phyloP scores from a whole-genome alignment of 2,113 vertebrate genomes.

The Helogale parvula region DNA sequence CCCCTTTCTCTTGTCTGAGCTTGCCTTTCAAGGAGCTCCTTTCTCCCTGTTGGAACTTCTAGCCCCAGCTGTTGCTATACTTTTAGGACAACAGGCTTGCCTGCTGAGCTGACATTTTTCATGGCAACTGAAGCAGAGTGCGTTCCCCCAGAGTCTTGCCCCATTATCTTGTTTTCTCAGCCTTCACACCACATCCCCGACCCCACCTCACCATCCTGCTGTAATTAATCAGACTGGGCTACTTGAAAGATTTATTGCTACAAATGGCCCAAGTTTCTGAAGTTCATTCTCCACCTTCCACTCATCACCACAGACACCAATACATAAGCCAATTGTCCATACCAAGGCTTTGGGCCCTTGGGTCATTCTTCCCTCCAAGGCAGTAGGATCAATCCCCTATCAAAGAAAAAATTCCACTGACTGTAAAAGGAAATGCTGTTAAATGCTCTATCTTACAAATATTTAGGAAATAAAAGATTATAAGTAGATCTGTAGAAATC shows the following conservation, averaged over 20 bases:
- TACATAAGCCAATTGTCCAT: neutral
- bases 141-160: neutral
- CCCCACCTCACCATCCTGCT: neutral
- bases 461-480: slow-evolving; percentile 35
- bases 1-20: neutral
- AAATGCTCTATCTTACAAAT: neutral
- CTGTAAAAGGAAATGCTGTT: neutral
- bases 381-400: neutral
- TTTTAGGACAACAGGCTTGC: neutral
- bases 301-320: neutral
- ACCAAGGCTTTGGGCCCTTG: slow-evolving; percentile 14
- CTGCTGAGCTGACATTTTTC: neutral
- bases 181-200: neutral
- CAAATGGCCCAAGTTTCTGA: neutral
- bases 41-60: neutral
- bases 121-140: neutral
- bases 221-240: neutral
- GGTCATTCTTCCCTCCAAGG: neutral
- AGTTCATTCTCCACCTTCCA: neutral
- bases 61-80: neutral
- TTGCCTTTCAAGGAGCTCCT: neutral
- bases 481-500: slow-evolving; percentile 38
- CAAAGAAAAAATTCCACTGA: slow-evolving; percentile 27
- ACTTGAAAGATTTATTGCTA: neutral
- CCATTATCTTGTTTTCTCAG: neutral